Evolutionary conservation across 1,140 invertebrate genomes (phyloP), one percentile per base, ranked within the genome.

Genomic region (Lepidostoma basale): DNA sequence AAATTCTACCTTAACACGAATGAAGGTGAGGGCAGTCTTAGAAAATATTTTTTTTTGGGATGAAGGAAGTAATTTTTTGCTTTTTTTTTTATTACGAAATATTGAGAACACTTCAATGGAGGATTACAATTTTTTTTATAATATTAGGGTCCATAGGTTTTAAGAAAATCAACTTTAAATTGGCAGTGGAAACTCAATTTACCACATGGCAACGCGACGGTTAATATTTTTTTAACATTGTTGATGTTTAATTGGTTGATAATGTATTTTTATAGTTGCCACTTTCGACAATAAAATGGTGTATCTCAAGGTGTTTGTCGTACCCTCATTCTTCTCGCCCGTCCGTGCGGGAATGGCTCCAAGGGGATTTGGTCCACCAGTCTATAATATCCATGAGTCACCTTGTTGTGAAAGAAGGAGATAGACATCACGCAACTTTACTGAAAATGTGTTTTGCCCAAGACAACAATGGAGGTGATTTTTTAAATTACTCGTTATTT

Each of bases 301-400:
- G 83, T 60, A 72, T 86, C 12, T 75, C 80, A 40, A 76, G 81
- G 28, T 77, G 84, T 14, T 74, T 86, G 25, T 77, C 78, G 2
- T 76, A 83, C 75, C 83, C 82, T 1, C 77, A 85, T 26, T 81
- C 81, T 73, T 76, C 79, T 28, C 81, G 84, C 74, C 65, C 69
- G 3, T 63, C 79, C 1, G 77, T 88, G 4, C 81, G 81, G 59
- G 76, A 82, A 20, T 88, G 88, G 85, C 79, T 86, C 0, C 70
- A 75, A 56, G 74, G 76, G 3, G 66, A 77, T 6, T 74, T 79
- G 56, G 78, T 83, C 8, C 77, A 77, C 23, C 54, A 75, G 18
- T 77, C 82, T 14, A 77, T 86, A 47, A 54, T 78, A 3, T 73
- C 77, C 10, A 78, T 82, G 58, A 77, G 77, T 0, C 74, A 76